These are phyloP conservation scores for Myathropa florea DNA, from an alignment of 2,888 invertebrate genomes.

Conservation along the genomic window DNA sequence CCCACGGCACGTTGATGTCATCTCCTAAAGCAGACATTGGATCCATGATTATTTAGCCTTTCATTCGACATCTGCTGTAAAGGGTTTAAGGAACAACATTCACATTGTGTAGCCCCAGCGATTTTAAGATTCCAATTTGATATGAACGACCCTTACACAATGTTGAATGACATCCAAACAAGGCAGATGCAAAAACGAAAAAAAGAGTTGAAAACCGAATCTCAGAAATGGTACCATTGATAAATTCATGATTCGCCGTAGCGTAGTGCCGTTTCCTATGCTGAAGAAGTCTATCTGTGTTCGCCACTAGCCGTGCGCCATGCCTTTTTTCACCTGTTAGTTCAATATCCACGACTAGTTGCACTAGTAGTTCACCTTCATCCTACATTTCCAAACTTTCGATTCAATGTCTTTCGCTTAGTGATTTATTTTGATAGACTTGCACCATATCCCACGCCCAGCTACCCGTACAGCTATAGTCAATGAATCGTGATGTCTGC, in stretches of 20 bases:
- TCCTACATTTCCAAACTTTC: slow-evolving; percentile 96
- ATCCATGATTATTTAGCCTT: neutral
- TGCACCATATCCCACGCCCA: slow-evolving; percentile 96
- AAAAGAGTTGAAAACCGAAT: no score
- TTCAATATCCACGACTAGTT: no score
- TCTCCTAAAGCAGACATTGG: neutral
- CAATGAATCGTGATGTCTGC: slow-evolving; percentile 88
- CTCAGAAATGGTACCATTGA: no score
- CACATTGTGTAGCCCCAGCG: neutral
- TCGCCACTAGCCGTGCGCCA: no score
- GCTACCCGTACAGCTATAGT: slow-evolving; percentile 90
- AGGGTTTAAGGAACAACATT: neutral
- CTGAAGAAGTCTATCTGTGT: no score
- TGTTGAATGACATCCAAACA: neutral
- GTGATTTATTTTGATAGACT: slow-evolving; percentile 91
- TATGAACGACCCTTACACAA: neutral
- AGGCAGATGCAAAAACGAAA: neutral
- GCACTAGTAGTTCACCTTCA: slow-evolving; percentile 94
- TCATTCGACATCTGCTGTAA: neutral
- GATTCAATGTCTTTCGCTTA: slow-evolving; percentile 90
- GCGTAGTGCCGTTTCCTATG: no score
- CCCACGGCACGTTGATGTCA: neutral
- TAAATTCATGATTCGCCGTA: no score
- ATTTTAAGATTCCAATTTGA: neutral
- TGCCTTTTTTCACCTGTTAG: no score